Evolutionary conservation across 2,888 invertebrate genomes (phyloP), one percentile per base, ranked within the genome.

Genomic region (Leucania comma): DNA sequence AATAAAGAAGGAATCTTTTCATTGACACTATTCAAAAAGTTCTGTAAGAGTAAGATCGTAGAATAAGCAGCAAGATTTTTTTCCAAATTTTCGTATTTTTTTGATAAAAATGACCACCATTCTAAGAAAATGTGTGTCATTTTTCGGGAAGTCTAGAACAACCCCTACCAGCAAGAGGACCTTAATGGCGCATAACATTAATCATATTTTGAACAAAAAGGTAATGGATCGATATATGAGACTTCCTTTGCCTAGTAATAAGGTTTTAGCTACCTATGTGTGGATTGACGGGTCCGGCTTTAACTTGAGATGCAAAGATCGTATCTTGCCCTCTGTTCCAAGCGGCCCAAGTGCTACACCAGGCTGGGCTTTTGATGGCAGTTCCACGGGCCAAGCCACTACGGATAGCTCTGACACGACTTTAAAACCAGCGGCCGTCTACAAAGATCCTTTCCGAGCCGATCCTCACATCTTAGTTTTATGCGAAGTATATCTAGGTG

Each of bases 311-410:
- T 94, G 96, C 75, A 98, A 98, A 90, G 97, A 97, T 64, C 96
- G 97, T 75, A 97, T 98, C 2, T 88, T 98, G 35, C 96, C 96
- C 86, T 97, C 96, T 83, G 94, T 96, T 14, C 98, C 98, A n/a
- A 95, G 94, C 70, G 86, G 90, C 26, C 93, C 97, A 17, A 93
- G 93, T 2, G 88, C 88, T 51, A 91, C 97, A 50, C 99, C 99
- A 3, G 94, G 96, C 29, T 99, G 99, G 99, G 98, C 98, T 85
- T 99, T 98, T 89, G 99, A 99, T 93, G 99, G 99, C 57, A 98
- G 98, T 90, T 99, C 99, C 2, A 98, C 98, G 1, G 98, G 98
- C 78, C 98, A 98, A 93, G 98, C 98, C 0, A 96, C 97, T 78
- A 89, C 93, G 2, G 98, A 98, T 29, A 98, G 98, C 90, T 98